Evolutionary conservation across 2,888 invertebrate genomes (phyloP).

Genomic region (Stenchaetothrips biformis): DNA sequence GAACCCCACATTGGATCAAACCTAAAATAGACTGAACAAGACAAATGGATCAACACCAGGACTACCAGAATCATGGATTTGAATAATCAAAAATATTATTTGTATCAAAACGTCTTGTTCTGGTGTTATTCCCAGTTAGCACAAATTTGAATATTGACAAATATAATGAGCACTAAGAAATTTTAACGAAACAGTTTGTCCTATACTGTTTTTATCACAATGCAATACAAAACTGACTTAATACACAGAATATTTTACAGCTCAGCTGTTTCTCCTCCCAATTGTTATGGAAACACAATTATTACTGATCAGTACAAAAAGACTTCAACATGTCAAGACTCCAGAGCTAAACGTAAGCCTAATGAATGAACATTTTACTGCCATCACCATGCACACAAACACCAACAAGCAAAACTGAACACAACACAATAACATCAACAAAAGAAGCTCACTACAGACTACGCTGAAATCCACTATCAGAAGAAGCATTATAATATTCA

Average conservation of each 20-base stretch:
- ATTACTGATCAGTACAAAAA: slow-evolving; percentile 6
- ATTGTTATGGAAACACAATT: slow-evolving; percentile 3
- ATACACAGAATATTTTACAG: neutral
- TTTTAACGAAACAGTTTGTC: neutral
- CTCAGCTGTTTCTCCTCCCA: neutral
- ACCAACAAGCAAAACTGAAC: neutral
- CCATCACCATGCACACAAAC: neutral
- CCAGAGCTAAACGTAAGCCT: neutral
- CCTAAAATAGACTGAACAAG: neutral
- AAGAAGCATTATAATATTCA: neutral
- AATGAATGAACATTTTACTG: neutral
- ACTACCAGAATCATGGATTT: neutral
- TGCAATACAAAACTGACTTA: slow-evolving; percentile 15
- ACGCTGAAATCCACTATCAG: neutral
- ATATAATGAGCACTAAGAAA: neutral
- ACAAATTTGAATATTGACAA: neutral
- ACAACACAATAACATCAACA: neutral
- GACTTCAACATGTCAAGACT: neutral
- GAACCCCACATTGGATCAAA: neutral
- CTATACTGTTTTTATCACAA: slow-evolving; percentile 9
- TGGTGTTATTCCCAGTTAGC: neutral
- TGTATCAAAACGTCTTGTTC: neutral
- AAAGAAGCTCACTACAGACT: neutral
- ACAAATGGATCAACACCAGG: neutral
- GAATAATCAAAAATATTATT: neutral